Evolutionary conservation across 1,140 invertebrate species (phyloP).

Genomic region (Aethina tumida): DNA sequence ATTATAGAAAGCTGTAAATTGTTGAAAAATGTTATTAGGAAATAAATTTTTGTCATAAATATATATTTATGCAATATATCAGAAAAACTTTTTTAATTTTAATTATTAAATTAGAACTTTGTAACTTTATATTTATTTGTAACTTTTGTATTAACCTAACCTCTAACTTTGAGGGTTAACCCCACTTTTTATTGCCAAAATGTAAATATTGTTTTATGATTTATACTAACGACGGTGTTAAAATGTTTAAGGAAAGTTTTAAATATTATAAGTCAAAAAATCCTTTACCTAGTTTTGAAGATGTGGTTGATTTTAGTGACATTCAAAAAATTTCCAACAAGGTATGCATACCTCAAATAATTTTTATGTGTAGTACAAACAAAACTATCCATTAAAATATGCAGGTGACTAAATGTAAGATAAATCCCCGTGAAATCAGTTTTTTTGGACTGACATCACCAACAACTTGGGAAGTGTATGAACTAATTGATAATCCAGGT

Average conservation of each 20-base stretch:
- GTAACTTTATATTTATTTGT: no score
- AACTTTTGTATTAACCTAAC: no score
- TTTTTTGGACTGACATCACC: constrained; percentile 40
- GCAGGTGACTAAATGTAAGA: constrained; percentile 31
- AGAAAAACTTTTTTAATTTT: no score
- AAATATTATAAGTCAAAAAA: constrained; percentile 50
- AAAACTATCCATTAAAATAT: not conserved
- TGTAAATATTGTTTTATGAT: no score
- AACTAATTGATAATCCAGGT: constrained; percentile 46
- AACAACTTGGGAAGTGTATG: constrained; percentile 47
- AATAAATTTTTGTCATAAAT: no score
- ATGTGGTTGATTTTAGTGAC: constrained; percentile 42
- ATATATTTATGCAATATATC: no score
- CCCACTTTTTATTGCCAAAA: no score
- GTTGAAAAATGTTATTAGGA: no score
- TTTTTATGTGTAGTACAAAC: not conserved
- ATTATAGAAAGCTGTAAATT: no score
- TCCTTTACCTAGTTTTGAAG: constrained; percentile 37
- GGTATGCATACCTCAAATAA: constrained; percentile 2
- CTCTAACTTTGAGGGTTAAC: no score
- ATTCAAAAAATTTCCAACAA: constrained; percentile 7
- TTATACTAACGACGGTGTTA: no score
- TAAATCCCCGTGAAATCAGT: constrained; percentile 1
- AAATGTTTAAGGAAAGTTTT: constrained; percentile 46
- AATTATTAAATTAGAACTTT: no score